Base-by-base conservation (phyloP, 1,140 invertebrate genomes). In the Eumaeus atala region DNA sequence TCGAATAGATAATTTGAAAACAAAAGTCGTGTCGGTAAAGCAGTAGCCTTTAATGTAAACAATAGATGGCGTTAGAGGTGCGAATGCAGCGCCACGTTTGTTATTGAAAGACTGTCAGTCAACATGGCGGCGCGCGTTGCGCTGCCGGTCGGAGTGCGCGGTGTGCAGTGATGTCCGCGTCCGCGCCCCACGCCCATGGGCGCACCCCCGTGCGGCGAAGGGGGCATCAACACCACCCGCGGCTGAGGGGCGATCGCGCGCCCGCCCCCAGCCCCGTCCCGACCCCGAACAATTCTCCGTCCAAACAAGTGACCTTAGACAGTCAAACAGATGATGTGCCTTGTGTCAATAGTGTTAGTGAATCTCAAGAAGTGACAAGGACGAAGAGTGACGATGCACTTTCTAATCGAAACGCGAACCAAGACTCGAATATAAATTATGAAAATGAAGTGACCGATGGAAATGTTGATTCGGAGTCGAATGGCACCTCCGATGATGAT, bases 141-240 rank as follows among this genome's bases (percentile, higher is more conserved):
- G 87, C 75, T 88, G 78, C 89, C 89, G 90, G 91, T 87, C 86
- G 89, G 81, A 76, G 72, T 77, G 89, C 77, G 74, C 68, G 68
- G 66, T 54, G 70, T 66, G 64, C 73, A 82, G 79, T 80, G 61
- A 84, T 84, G 83, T 86, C 83, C 74, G 77, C 84, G 87, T 70
- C 88, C 75, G 90, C 89, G 90, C 91, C 89, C 87, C 78, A 85
- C 79, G 78, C 74, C 74, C 79, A 90, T 87, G 81, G 81, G 77
- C 82, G 74, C 78, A 82, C 84, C 89, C 83, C 89, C 78, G 82
- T 89, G 54, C 91, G 89, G 83, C 91, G 93, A 77, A 91, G 93
- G 77, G 93, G 93, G 54, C 93, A 94, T 75, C 93, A 94, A 82
- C 93, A 94, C 84, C 93, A 94, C 88, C 92, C 91, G 64, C 89